These are phyloP conservation scores for Crossaster papposus DNA, from an alignment of 53 echinoderm and acorn worm genomes.

Conservation along the genomic window DNA sequence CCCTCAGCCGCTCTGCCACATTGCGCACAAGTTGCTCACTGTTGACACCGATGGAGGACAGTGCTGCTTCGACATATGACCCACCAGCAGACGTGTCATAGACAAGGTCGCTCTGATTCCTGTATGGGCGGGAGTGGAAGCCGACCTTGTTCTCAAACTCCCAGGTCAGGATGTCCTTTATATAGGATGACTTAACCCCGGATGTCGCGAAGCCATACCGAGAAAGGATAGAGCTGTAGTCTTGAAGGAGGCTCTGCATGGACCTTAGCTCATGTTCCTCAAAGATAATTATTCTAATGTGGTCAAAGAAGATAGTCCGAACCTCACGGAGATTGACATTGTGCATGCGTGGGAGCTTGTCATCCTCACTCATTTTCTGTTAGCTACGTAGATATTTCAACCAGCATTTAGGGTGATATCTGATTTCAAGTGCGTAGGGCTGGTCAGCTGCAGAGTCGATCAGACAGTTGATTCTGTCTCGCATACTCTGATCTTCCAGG, in stretches of 20 bases:
- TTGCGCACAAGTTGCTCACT: conserved; percentile 14
- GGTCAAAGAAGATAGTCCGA: conserved; percentile 45
- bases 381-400: conserved; percentile 11
- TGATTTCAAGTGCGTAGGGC: conserved; percentile 29
- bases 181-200: conserved; percentile 17
- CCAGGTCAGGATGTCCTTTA: conserved; percentile 15
- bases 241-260: conserved; percentile 57
- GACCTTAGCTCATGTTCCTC: conserved; percentile 62
- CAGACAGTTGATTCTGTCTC: conserved; percentile 48
- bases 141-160: conserved; percentile 43
- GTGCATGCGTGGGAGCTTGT: conserved; percentile 36
- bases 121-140: conserved; percentile 26
- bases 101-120: conserved; percentile 31
- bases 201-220: conserved; percentile 33
- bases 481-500: conserved; percentile 39
- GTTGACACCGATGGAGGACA: conserved; percentile 34
- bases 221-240: conserved; percentile 51
- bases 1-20: conserved; percentile 5
- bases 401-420: conserved; percentile 38
- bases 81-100: conserved; percentile 36
- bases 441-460: conserved; percentile 47
- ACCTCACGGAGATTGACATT: not conserved
- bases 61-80: conserved; percentile 37
- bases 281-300: conserved; percentile 52
- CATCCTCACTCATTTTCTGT: not conserved